These are phyloP conservation scores for Blera fallax DNA, from an alignment of 2,888 invertebrate species.

Conservation along the genomic window DNA sequence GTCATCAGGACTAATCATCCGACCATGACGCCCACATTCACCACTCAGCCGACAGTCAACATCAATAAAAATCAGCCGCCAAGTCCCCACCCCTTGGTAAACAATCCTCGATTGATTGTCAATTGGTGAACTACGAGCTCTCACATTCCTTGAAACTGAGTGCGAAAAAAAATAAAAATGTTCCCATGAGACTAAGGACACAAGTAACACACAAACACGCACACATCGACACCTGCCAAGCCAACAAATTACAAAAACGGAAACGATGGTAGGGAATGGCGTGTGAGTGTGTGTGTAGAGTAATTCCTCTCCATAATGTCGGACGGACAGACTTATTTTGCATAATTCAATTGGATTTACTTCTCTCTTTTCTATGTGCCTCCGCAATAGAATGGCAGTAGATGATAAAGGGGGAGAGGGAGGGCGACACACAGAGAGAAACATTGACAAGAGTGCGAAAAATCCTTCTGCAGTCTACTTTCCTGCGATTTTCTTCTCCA, in stretches of 20 bases:
- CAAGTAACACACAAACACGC: not conserved
- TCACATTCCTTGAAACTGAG: slow-evolving; percentile 4
- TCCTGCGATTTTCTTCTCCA: slow-evolving; percentile 49
- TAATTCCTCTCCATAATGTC: no score
- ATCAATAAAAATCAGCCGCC: slow-evolving; percentile 46
- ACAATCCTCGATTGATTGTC: slow-evolving; percentile 55
- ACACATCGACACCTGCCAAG: slow-evolving; percentile 28
- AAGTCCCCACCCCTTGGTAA: slow-evolving; percentile 16
- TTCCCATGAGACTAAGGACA: slow-evolving; percentile 12
- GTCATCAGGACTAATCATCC: slow-evolving; percentile 43
- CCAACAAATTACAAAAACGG: slow-evolving; percentile 39
- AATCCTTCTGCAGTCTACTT: slow-evolving; percentile 72
- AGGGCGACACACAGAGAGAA: slow-evolving; percentile 5
- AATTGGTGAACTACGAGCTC: slow-evolving; percentile 20
- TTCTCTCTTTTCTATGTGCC: not conserved
- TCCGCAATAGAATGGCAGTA: slow-evolving; percentile 51
- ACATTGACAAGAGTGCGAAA: slow-evolving; percentile 54
- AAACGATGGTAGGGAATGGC: no score
- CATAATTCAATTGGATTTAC: slow-evolving; percentile 64
- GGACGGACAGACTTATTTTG: slow-evolving; percentile 42
- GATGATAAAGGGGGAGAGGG: no score
- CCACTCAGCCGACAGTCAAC: slow-evolving; percentile 55
- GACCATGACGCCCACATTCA: slow-evolving; percentile 30
- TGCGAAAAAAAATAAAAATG: slow-evolving; percentile 38
- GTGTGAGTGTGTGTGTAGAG: not conserved